Evolutionary conservation across 2,797 vertebrate genomes (phyloP).

Genomic region (Chrysocyon brachyurus): DNA sequence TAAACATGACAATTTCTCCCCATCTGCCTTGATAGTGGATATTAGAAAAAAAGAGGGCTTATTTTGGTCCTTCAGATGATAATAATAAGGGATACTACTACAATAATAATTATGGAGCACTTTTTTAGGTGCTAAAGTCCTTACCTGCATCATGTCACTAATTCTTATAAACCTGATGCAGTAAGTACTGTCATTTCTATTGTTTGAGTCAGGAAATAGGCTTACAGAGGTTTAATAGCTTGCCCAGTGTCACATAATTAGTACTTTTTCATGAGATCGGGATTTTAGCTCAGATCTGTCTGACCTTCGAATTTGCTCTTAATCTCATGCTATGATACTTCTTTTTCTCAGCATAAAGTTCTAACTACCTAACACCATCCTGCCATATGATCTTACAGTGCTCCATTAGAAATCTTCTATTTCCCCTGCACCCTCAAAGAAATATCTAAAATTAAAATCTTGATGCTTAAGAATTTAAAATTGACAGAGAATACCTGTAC

Average conservation of each 20-base stretch:
- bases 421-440: background rate
- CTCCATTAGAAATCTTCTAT: conserved; percentile 4
- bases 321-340: background rate
- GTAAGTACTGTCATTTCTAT: background rate
- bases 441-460: conserved; percentile 57
- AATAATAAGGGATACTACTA: background rate
- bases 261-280: background rate
- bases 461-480: conserved; percentile 37
- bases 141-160: background rate
- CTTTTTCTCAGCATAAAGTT: background rate
- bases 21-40: background rate
- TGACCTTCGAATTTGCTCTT: conserved; percentile 14
- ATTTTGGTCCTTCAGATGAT: background rate
- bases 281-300: background rate
- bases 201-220: background rate
- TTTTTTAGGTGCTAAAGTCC: background rate
- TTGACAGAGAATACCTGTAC: background rate
- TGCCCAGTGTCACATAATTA: background rate
- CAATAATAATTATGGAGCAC: background rate
- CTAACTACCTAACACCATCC: background rate
- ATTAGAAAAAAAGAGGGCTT: background rate
- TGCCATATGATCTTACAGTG: background rate
- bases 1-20: background rate
- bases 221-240: background rate
- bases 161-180: background rate